Evolutionary conservation across 2,888 invertebrate species (phyloP), one percentile per base, ranked within the genome.

Genomic region (Mythimna impura): DNA sequence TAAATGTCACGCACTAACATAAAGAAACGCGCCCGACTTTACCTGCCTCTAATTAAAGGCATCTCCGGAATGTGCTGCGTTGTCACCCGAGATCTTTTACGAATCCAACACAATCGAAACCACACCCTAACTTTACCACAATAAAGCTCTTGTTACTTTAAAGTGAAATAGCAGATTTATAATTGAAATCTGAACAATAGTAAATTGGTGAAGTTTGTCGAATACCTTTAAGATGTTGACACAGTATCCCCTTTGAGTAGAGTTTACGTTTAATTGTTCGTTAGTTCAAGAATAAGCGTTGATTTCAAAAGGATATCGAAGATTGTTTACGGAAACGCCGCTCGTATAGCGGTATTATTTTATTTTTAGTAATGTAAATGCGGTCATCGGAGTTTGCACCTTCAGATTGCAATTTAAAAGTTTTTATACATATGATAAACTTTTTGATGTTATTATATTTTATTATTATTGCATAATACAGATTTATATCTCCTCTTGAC

Each of bases 11-110:
- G 75, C 43, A 47, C 36, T 25, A 81, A 64, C 64, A 76, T 66
- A 80, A 78, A 70, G 60, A 73, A 80, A 77, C 73, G 63, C 77
- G 66, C 76, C 72, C 73, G 73, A 73, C 76, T 71, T 88, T 91
- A 91, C 90, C 91, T 90, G 91, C 87, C 81, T 87, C 82, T 91
- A 91, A 92, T 91, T 91, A 89, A 89, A 91, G 88, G 89, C 82
- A 91, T 91, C 88, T 87, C 74, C 79, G 88, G 92, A 93, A 93
- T 93, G 92, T 87, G 93, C 91, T 89, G 88, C 86, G 89, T 90
- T 88, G 88, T 86, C 86, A 87, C 78, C 80, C 79, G 66, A 74
- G 55, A 80, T 84, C 84, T 88, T 89, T 88, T 86, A 82, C 85
- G 68, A 68, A 70, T 71, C 72, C 78, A 55, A 72, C 9, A 70